Conservation (phyloP, 2,797 vertebrate genomes). For the Microctenopoma lineatum region DNA sequence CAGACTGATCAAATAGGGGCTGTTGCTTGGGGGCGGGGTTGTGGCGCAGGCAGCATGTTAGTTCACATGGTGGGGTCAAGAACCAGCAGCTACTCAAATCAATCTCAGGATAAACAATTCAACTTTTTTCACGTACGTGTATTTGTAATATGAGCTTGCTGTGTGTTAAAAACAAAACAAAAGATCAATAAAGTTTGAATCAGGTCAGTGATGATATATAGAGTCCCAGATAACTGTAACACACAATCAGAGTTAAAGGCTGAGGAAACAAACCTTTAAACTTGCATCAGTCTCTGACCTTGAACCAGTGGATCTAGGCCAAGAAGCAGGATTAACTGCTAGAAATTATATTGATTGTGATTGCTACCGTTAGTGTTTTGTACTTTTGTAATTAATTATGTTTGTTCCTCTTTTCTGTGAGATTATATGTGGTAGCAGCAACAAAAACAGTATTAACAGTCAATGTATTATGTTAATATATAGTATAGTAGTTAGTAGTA, state of each 20-base stretch:
- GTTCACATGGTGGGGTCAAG: constrained; percentile 53
- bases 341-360: too few relatives aligned
- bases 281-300: background rate
- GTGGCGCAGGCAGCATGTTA: constrained; percentile 39
- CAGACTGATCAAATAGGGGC: constrained; percentile 50
- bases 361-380: too few relatives aligned
- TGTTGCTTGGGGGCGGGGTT: constrained; percentile 60
- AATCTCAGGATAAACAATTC: background rate
- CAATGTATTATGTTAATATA: too few relatives aligned
- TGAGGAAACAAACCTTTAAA: constrained; percentile 3
- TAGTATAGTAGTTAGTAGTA: too few relatives aligned
- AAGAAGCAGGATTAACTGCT: too few relatives aligned
- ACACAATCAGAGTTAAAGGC: background rate
- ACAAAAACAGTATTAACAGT: too few relatives aligned
- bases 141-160: background rate
- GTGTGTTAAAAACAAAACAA: background rate
- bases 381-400: too few relatives aligned
- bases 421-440: too few relatives aligned
- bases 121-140: background rate
- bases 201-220: background rate
- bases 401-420: too few relatives aligned
- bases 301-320: background rate
- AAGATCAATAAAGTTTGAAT: background rate
- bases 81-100: constrained; percentile 44
- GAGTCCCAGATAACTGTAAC: too few relatives aligned